Base-by-base conservation (phyloP, 1,140 invertebrate species). In the Drosophila nikananu region DNA sequence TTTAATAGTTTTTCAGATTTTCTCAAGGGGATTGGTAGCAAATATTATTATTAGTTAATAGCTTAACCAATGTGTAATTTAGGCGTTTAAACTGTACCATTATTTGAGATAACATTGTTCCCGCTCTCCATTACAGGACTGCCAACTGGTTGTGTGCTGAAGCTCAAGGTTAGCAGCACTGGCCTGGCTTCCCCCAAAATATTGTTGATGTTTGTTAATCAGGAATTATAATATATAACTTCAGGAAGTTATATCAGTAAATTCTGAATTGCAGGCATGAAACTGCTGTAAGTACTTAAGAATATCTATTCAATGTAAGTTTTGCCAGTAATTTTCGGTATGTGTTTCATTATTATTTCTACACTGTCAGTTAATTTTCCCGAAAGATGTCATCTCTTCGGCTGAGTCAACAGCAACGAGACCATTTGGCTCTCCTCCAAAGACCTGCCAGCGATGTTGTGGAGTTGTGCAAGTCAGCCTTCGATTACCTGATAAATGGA, bases 391-490 rank as follows among this genome's bases (percentile, higher is more conserved):
- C 78, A 23, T 51, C 77, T 15, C 51, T 91, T 35, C 74, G 63
- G 6, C 59, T 92, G 9, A 92, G 71, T 37, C 78, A 87, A 58
- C 41, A 74, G 37, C 86, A 92, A 52, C 75, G 67, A 4, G 60
- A 86, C 1, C 89, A 92, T 57, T 66, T 92, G 23, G 30, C 51
- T 21, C 48, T 92, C 15, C 67, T 84, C 2, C 57, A 90, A 49
- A 72, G 83, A 15, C 76, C 86, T n/a, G 61, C 80, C 3, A 60
- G 59, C 30, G 83, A 91, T 61, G 83, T 91, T 9, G 70, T 92
- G 9, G 86, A 92, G 46, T 46, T 92, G 15, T 92, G 91, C 49
- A 92, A 91, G 42, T 77, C 77, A 25, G 91, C 91, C 15, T 92
- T 92, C 42, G 91, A 92, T 41, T 92, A 92, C 61, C 71, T 92